phyloP scores from a whole-genome alignment of 2,113 vertebrate species.

The Cepphus grylle region DNA sequence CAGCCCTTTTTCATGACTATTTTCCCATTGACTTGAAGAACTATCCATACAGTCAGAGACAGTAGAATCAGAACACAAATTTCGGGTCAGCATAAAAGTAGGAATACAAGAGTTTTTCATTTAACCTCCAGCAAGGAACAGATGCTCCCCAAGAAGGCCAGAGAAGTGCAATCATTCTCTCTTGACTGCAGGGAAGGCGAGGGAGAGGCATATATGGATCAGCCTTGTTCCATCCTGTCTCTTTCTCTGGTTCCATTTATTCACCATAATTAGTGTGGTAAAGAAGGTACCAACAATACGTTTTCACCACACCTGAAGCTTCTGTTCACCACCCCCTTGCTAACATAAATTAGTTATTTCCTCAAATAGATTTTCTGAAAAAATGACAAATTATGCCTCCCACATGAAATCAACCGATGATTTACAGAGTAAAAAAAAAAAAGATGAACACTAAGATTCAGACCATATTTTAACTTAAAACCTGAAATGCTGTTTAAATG shows the following conservation, averaged over 20 bases:
- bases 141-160: neutral
- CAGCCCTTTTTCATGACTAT: neutral
- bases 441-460: neutral
- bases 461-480: neutral
- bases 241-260: neutral
- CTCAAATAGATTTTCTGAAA: neutral
- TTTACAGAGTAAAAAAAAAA: neutral
- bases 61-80: neutral
- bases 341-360: neutral
- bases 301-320: neutral
- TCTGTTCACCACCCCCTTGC: neutral
- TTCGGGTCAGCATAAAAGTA: constrained; percentile 46
- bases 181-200: neutral
- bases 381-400: neutral
- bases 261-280: neutral
- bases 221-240: neutral
- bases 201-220: constrained; percentile 7
- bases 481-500: neutral
- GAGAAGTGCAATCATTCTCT: neutral
- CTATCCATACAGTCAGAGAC: neutral
- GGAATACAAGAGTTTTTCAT: constrained; percentile 10
- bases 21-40: constrained; percentile 26
- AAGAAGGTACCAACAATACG: neutral
- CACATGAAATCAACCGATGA: neutral
- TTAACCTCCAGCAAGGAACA: constrained; percentile 38